phyloP scores from a whole-genome alignment of 2,113 vertebrate genomes.

The Daboia siamensis region DNA sequence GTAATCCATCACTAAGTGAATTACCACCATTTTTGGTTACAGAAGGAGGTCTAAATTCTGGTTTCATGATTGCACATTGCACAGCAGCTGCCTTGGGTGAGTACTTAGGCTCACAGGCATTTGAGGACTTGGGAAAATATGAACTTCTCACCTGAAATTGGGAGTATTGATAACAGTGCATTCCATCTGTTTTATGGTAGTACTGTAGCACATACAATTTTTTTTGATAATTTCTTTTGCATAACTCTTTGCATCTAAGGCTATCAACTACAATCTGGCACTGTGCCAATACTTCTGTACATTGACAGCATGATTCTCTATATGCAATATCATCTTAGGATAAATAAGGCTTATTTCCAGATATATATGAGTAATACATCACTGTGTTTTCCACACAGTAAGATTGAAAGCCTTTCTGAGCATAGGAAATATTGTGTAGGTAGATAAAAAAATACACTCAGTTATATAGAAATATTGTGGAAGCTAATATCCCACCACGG shows the following conservation, averaged over 20 bases:
- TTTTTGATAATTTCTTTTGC: background rate
- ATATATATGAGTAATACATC: background rate
- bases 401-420: background rate
- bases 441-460: background rate
- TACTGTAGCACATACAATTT: background rate
- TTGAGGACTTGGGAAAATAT: background rate
- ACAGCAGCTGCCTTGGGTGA: slow-evolving; percentile 92
- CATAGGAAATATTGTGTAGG: background rate
- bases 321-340: background rate
- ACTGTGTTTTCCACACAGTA: background rate
- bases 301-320: background rate
- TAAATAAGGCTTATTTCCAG: background rate
- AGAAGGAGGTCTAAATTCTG: slow-evolving; percentile 95
- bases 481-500: background rate
- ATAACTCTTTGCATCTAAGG: background rate
- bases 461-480: background rate
- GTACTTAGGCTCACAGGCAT: slow-evolving; percentile 24
- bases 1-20: slow-evolving; percentile 94
- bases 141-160: background rate
- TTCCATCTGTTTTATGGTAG: background rate
- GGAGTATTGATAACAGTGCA: background rate
- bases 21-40: slow-evolving; percentile 94
- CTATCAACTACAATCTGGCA: background rate
- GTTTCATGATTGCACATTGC: slow-evolving; percentile 99
- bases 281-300: background rate